Conservation (phyloP, 1,140 invertebrate species). For the Hermatobates lingyangjiaoensis region DNA sequence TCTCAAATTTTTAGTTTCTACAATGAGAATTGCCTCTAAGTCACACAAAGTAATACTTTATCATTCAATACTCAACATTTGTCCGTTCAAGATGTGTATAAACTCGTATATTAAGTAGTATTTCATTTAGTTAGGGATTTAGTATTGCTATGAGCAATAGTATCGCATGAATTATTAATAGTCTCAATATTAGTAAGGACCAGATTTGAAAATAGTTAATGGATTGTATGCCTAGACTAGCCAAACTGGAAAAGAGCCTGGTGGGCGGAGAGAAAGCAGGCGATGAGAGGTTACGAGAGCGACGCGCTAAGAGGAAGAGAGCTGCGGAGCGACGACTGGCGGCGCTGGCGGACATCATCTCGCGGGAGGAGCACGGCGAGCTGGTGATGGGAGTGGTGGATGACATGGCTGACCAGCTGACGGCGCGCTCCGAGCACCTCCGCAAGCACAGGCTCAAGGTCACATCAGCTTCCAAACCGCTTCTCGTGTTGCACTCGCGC, state of each 20-base stretch:
- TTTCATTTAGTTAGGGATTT: too few relatives aligned
- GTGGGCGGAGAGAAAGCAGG: constrained; percentile 60
- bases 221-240: constrained; percentile 35
- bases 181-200: too few relatives aligned
- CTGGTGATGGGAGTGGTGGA: constrained; percentile 44
- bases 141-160: too few relatives aligned
- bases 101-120: too few relatives aligned
- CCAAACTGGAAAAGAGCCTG: constrained; percentile 49
- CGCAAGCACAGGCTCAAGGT: constrained; percentile 49
- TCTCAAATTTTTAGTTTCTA: too few relatives aligned
- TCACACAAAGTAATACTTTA: too few relatives aligned
- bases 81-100: too few relatives aligned
- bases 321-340: constrained; percentile 44
- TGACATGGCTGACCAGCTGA: constrained; percentile 56
- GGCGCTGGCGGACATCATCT: constrained; percentile 43
- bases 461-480: too few relatives aligned
- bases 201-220: too few relatives aligned
- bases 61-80: too few relatives aligned
- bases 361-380: constrained; percentile 39
- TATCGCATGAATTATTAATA: too few relatives aligned
- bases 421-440: constrained; percentile 46
- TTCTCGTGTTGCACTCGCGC: neutral
- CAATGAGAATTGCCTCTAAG: too few relatives aligned
- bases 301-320: constrained; percentile 40
- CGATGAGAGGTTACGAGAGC: constrained; percentile 50